phyloP scores from a whole-genome alignment of 2,113 vertebrate species.

The Oncorhynchus gorbuscha region DNA sequence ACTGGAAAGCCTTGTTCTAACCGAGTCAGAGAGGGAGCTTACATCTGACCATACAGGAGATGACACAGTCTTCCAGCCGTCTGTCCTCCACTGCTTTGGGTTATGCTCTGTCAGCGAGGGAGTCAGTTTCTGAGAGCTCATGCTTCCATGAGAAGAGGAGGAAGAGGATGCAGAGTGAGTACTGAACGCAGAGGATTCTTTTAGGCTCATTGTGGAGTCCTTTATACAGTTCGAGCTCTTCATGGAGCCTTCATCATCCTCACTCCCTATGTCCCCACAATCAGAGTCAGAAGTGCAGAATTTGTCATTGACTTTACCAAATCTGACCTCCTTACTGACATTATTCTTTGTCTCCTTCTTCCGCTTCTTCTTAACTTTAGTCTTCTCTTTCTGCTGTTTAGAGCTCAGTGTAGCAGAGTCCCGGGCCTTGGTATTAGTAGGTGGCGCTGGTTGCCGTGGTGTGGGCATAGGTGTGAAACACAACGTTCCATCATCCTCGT shows the following conservation, averaged over 20 bases:
- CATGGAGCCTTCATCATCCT: slow-evolving; percentile 88
- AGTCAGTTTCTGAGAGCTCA: slow-evolving; percentile 87
- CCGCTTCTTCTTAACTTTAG: slow-evolving; percentile 95
- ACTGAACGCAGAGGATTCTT: slow-evolving; percentile 91
- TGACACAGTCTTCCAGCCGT: slow-evolving; percentile 95
- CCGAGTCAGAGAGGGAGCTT: slow-evolving; percentile 95
- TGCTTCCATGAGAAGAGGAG: slow-evolving; percentile 87
- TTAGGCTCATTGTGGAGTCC: slow-evolving; percentile 89
- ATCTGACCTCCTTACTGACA: slow-evolving; percentile 87
- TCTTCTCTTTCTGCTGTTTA: slow-evolving; percentile 92
- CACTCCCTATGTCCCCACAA: slow-evolving; percentile 90
- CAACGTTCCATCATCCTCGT: slow-evolving; percentile 87
- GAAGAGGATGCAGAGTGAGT: slow-evolving; percentile 67
- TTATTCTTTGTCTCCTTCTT: slow-evolving; percentile 89
- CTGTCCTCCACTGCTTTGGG: slow-evolving; percentile 94
- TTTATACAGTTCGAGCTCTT: slow-evolving; percentile 88
- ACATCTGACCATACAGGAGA: slow-evolving; percentile 95
- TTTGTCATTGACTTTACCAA: slow-evolving; percentile 91
- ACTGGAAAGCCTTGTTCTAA: slow-evolving; percentile 90
- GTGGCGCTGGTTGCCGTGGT: slow-evolving; percentile 81
- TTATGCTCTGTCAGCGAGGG: slow-evolving; percentile 88
- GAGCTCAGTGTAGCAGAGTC: slow-evolving; percentile 79
- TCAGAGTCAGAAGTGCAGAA: slow-evolving; percentile 96
- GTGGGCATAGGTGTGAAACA: slow-evolving; percentile 83
- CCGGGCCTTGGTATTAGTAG: slow-evolving; percentile 77